A percentile compares a stretch with the other conserved stretches of the same genome.
These are phyloP conservation scores for Dromococcyx pavoninus DNA, from an alignment of 2,797 vertebrate species.

Conservation along the genomic window DNA sequence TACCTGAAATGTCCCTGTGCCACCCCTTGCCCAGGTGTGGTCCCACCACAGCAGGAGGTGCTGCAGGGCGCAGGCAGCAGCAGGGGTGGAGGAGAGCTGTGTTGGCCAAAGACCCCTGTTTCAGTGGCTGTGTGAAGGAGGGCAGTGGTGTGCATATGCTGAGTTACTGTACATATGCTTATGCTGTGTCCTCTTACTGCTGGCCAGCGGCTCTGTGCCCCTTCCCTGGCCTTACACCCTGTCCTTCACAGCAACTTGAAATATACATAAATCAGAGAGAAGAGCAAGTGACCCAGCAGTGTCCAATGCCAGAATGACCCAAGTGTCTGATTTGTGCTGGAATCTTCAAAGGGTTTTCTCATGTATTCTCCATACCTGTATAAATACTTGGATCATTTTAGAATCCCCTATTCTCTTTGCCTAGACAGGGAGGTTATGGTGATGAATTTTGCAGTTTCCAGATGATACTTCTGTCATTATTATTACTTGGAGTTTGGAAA, in stretches of 20 bases:
- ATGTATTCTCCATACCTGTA: not conserved
- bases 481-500: not conserved
- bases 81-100: not conserved
- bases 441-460: not conserved
- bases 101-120: not conserved
- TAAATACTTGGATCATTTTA: not conserved
- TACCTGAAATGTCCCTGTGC: fast-evolving
- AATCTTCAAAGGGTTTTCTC: not conserved
- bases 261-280: not conserved
- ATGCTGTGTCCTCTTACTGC: not conserved
- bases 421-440: not conserved
- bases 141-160: not conserved
- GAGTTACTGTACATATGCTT: too few relatives aligned
- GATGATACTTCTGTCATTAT: not conserved
- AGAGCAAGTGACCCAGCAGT: not conserved
- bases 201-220: not conserved
- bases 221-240: not conserved
- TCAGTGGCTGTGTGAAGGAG: not conserved
- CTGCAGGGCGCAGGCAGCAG: not conserved
- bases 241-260: not conserved
- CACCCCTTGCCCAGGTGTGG: fast-evolving
- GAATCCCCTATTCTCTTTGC: not conserved
- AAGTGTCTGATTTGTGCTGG: not conserved
- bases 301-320: not conserved
- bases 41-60: not conserved